Conservation (phyloP, 2,888 invertebrate genomes). For the Agrilus cyanescens region DNA sequence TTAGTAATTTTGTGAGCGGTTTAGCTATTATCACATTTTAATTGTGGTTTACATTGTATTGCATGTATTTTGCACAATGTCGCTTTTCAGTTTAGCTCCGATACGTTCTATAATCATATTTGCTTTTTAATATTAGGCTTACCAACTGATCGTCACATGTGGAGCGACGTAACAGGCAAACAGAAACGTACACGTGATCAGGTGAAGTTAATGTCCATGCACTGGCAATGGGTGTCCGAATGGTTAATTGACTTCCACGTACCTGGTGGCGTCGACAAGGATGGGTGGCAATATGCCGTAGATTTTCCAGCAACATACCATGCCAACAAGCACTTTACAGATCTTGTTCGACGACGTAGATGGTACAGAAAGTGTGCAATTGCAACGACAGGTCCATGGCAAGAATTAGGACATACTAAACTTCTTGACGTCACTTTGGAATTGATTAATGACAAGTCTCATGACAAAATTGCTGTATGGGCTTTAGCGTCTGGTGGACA, state of each 20-base stretch:
- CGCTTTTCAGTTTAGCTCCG: no score
- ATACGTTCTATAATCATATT: no score
- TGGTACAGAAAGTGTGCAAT: constrained; percentile 78
- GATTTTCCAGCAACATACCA: constrained; percentile 85
- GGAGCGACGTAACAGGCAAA: constrained; percentile 81
- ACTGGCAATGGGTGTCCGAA: constrained; percentile 87
- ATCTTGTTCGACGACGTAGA: constrained; percentile 72
- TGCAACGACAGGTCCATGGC: constrained; percentile 79
- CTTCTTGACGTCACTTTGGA: constrained; percentile 60
- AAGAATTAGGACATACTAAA: constrained; percentile 75
- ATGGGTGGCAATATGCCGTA: constrained; percentile 92
- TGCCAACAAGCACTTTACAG: constrained; percentile 73
- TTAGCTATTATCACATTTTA: no score
- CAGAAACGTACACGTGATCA: constrained; percentile 76
- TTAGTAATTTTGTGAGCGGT: no score
- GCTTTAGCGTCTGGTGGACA: constrained; percentile 80
- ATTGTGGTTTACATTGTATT: no score
- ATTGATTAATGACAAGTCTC: constrained; percentile 36
- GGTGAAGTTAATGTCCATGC: constrained; percentile 70
- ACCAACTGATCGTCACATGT: constrained; percentile 79
- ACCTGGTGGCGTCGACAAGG: constrained; percentile 78
- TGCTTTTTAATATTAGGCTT: constrained; percentile 39
- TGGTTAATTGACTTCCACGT: constrained; percentile 89
- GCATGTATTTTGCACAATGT: no score
- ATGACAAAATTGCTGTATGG: constrained; percentile 56